A percentile compares a stretch with the other conserved stretches of the same genome.
These are phyloP conservation scores for Tetranychus urticae DNA, from an alignment of 1,140 invertebrate species.

Conservation along the genomic window DNA sequence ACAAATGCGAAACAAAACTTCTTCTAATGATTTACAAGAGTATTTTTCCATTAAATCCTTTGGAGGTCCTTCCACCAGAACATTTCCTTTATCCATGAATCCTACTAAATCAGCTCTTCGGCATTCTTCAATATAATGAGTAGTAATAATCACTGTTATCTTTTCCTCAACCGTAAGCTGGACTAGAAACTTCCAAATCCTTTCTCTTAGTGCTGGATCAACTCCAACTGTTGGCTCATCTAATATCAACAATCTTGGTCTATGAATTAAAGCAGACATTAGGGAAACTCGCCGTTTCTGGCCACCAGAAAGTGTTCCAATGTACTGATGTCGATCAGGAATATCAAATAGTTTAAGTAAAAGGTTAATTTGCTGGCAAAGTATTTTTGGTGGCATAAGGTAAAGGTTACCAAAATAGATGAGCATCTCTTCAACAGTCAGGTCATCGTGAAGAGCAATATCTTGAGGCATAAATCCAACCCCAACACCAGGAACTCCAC, in stretches of 20 bases:
- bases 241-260: slow-evolving; percentile 78
- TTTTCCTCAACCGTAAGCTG: slow-evolving; percentile 44
- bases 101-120: slow-evolving; percentile 28
- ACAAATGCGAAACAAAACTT: slow-evolving; percentile 75
- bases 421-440: slow-evolving; percentile 79
- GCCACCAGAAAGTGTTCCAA: slow-evolving; percentile 41
- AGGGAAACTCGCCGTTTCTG: slow-evolving; percentile 76
- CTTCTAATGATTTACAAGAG: slow-evolving; percentile 56
- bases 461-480: slow-evolving; percentile 22
- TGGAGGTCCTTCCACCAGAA: slow-evolving; percentile 67
- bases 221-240: slow-evolving; percentile 86
- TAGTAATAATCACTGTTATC: slow-evolving; percentile 22
- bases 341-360: slow-evolving; percentile 66
- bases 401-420: slow-evolving; percentile 86
- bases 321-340: slow-evolving; percentile 28
- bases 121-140: slow-evolving; percentile 25
- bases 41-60: slow-evolving; percentile 54
- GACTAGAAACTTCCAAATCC: slow-evolving; percentile 40
- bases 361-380: slow-evolving; percentile 46
- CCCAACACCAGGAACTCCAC: slow-evolving; percentile 10
- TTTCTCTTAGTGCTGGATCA: slow-evolving; percentile 61
- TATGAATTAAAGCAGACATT: slow-evolving; percentile 69
- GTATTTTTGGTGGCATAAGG: slow-evolving; percentile 34
- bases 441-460: slow-evolving; percentile 74
- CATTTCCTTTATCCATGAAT: slow-evolving; percentile 6